phyloP scores from a whole-genome alignment of 1,140 invertebrate species.

The Agraylea sexmaculata region DNA sequence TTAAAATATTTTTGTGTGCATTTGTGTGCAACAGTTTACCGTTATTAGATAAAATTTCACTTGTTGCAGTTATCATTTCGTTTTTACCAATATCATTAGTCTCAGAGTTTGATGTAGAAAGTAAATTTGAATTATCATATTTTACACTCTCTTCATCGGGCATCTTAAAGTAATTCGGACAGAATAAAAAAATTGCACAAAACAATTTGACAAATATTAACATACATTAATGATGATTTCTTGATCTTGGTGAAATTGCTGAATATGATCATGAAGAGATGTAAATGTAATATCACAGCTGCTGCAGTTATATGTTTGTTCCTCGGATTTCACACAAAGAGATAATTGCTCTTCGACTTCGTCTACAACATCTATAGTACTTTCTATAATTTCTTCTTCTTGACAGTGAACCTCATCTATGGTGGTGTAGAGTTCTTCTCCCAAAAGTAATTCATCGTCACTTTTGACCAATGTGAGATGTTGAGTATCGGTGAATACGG shows the following conservation, averaged over 20 bases:
- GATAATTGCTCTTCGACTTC: slow-evolving; percentile 11
- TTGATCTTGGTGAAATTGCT: slow-evolving; percentile 51
- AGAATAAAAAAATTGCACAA: background rate
- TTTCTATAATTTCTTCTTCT: slow-evolving; percentile 11
- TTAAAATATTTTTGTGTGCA: too few relatives aligned
- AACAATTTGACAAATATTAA: background rate
- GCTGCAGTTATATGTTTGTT: slow-evolving; percentile 46
- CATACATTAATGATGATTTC: slow-evolving; percentile 48
- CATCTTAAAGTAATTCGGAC: slow-evolving; percentile 1
- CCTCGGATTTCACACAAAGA: slow-evolving; percentile 22
- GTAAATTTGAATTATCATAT: background rate
- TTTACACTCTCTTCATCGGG: slow-evolving; percentile 1
- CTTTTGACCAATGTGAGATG: too few relatives aligned
- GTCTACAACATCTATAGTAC: slow-evolving; percentile 19
- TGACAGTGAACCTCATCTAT: slow-evolving; percentile 6
- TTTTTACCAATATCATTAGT: background rate
- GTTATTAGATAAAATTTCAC: too few relatives aligned
- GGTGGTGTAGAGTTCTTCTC: too few relatives aligned
- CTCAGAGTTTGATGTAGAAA: background rate
- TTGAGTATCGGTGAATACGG: too few relatives aligned
- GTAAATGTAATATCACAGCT: slow-evolving; percentile 50
- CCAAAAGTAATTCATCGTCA: too few relatives aligned
- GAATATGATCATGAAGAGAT: slow-evolving; percentile 51
- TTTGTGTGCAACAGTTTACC: too few relatives aligned
- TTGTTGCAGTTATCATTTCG: background rate